Conservation (phyloP, 53 echinoderm and acorn worm species). For the Henricia sp. region DNA sequence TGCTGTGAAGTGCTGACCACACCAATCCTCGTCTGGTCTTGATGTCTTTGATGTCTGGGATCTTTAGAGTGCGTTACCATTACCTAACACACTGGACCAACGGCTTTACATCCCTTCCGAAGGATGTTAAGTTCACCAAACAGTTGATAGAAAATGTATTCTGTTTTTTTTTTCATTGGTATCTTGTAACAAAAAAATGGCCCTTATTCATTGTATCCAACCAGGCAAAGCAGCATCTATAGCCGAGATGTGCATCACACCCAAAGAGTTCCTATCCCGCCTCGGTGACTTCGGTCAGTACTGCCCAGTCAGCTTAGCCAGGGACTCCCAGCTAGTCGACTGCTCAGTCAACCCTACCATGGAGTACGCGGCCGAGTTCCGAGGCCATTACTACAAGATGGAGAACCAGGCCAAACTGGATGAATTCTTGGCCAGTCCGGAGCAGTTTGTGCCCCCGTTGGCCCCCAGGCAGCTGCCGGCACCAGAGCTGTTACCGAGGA, state of each 20-base stretch:
- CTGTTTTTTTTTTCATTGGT: no score
- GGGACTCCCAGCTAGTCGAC: constrained; percentile 86
- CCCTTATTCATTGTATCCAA: no score
- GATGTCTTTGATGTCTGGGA: no score
- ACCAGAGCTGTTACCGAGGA: constrained; percentile 76
- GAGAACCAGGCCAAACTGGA: constrained; percentile 70
- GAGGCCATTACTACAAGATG: constrained; percentile 94
- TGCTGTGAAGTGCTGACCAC: no score
- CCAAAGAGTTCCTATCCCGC: constrained; percentile 88
- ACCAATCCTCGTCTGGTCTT: no score
- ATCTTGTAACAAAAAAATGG: no score
- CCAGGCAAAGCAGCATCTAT: constrained; percentile 96
- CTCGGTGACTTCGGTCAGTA: constrained; percentile 97
- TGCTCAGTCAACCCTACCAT: constrained; percentile 80
- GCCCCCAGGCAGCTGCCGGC: constrained; percentile 86
- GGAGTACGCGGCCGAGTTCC: constrained; percentile 93
- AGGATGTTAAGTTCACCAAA: no score
- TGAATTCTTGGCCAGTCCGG: constrained; percentile 84
- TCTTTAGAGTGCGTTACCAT: no score
- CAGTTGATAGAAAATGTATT: no score
- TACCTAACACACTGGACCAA: no score
- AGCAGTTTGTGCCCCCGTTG: constrained; percentile 92
- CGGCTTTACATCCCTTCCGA: no score
- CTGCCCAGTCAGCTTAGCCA: constrained; percentile 97
- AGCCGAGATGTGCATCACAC: constrained; percentile 93